Percentiles rank a stretch among this genome's conserved stretches.
phyloP scores from a whole-genome alignment of 2,113 vertebrate genomes.

The Eretmochelys imbricata region DNA sequence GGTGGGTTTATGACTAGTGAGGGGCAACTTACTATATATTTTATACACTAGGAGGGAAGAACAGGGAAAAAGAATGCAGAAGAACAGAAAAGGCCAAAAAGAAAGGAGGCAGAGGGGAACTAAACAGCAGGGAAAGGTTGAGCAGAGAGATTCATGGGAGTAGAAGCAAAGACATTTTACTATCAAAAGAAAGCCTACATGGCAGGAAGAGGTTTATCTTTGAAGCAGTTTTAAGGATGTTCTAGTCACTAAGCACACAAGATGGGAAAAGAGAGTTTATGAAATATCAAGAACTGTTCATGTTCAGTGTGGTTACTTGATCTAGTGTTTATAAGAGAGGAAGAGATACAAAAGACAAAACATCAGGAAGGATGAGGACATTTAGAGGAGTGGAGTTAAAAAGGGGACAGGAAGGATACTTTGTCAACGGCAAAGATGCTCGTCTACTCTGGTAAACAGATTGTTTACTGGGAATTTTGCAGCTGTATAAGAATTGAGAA shows the following conservation, averaged over 20 bases:
- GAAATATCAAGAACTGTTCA: constrained; percentile 47
- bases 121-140: background rate
- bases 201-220: background rate
- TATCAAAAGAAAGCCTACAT: background rate
- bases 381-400: constrained; percentile 47
- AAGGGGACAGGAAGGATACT: background rate
- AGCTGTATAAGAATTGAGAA: background rate
- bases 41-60: constrained; percentile 41
- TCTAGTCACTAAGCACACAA: background rate
- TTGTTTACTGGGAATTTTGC: background rate
- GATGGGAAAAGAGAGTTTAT: constrained; percentile 40
- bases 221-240: constrained; percentile 43
- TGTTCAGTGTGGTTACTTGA: constrained; percentile 13
- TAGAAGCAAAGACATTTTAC: constrained; percentile 29
- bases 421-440: constrained; percentile 36
- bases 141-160: background rate
- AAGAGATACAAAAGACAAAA: constrained; percentile 29
- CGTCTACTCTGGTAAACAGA: constrained; percentile 17
- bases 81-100: accelerated
- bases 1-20: constrained; percentile 20
- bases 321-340: constrained; percentile 38
- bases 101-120: background rate
- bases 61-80: background rate
- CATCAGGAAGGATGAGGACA: background rate
- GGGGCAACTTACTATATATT: background rate